Conservation (phyloP, 2,797 vertebrate genomes). For the Tapera naevia region DNA sequence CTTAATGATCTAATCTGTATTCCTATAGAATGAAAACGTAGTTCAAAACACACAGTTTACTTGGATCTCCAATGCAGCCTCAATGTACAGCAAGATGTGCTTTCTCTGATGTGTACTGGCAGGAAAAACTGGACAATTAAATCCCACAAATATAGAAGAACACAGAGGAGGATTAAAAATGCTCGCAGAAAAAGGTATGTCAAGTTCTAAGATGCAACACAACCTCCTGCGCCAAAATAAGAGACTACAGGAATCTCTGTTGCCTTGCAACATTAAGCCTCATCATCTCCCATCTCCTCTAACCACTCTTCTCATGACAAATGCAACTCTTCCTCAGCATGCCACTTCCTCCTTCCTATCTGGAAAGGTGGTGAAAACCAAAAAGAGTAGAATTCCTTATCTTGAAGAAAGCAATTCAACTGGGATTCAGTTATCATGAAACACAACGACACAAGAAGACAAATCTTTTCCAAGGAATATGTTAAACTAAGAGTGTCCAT, state of each 20-base stretch:
- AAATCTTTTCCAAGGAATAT: background rate
- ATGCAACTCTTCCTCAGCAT: background rate
- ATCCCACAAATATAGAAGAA: background rate
- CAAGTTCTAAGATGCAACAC: background rate
- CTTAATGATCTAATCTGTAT: slow-evolving; percentile 72
- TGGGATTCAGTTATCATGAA: background rate
- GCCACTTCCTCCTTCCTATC: background rate
- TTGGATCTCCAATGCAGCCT: slow-evolving; percentile 28
- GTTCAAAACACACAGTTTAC: background rate
- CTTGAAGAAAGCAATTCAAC: background rate
- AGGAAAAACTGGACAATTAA: slow-evolving; percentile 13
- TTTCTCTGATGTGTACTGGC: background rate
- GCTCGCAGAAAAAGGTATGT: background rate
- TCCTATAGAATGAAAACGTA: slow-evolving; percentile 34
- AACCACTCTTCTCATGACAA: background rate
- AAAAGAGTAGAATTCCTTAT: background rate
- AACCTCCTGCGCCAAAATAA: background rate
- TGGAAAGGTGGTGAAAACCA: background rate
- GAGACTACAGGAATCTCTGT: background rate
- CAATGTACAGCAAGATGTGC: background rate
- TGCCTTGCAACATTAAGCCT: background rate
- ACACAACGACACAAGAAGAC: background rate
- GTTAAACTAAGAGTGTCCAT: background rate
- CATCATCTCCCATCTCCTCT: background rate
- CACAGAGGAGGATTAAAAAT: background rate